A percentile compares a stretch with the other conserved stretches of the same genome.
Conservation (phyloP, 2,888 invertebrate species). For the Eupeodes luniger region DNA sequence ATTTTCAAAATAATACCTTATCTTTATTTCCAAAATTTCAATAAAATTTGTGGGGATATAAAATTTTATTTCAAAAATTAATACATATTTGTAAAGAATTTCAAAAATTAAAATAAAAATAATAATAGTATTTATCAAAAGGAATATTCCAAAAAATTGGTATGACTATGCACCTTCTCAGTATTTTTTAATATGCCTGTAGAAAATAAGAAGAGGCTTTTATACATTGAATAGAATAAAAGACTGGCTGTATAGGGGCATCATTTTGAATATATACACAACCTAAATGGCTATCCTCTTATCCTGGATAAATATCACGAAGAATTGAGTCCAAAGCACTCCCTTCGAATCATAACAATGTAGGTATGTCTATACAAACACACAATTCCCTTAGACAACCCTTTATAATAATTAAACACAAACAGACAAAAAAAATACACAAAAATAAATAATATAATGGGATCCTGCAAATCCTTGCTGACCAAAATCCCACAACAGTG, state of each 20-base stretch:
- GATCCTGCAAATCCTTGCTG: constrained; percentile 53
- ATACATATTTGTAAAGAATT: too few relatives aligned
- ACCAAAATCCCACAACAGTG: constrained; percentile 37
- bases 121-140: too few relatives aligned
- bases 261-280: not conserved
- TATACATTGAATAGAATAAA: not conserved
- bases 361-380: constrained; percentile 12
- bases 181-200: not conserved
- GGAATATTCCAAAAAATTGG: too few relatives aligned
- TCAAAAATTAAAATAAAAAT: too few relatives aligned
- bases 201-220: not conserved
- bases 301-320: not conserved
- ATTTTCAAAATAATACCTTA: too few relatives aligned
- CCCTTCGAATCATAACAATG: not conserved
- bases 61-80: too few relatives aligned
- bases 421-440: constrained; percentile 35
- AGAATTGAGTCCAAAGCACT: constrained; percentile 28
- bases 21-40: too few relatives aligned
- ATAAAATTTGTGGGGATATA: too few relatives aligned
- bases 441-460: constrained; percentile 51
- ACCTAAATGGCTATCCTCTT: constrained; percentile 1
- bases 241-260: not conserved
- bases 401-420: constrained; percentile 53
- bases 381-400: constrained; percentile 46
- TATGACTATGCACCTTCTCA: not conserved